Percentiles rank a stretch among this genome's conserved stretches.
phyloP scores from a whole-genome alignment of 2,888 invertebrate species.

The Drosophila prolongata region DNA sequence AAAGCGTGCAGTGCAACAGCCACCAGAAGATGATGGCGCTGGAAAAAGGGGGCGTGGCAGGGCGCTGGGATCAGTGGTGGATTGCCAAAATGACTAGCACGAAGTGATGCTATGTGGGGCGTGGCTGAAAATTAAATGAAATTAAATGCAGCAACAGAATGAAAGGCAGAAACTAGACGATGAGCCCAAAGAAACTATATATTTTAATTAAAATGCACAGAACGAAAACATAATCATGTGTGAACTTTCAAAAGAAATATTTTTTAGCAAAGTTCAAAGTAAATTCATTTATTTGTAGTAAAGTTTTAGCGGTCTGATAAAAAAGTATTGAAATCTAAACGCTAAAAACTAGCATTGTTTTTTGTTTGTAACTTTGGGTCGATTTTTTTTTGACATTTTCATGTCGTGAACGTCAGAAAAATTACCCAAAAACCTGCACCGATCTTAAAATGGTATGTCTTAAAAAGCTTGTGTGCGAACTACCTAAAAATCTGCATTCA shows the following conservation, averaged over 20 bases:
- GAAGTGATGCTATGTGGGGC: conserved; percentile 62
- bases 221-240: background rate
- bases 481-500: no score
- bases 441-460: no score
- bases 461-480: no score
- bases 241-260: background rate
- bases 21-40: conserved; percentile 37
- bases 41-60: conserved; percentile 24
- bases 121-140: conserved; percentile 71
- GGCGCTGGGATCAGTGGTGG: conserved; percentile 51
- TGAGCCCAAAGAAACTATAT: conserved; percentile 5
- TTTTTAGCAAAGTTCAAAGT: no score
- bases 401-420: no score
- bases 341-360: no score
- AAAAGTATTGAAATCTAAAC: no score
- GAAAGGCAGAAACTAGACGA: conserved; percentile 19
- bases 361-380: no score
- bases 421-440: no score
- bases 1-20: conserved; percentile 61
- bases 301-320: no score
- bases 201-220: conserved; percentile 60
- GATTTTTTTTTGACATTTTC: no score
- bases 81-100: conserved; percentile 72
- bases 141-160: conserved; percentile 63
- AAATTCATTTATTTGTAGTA: no score